Evolutionary conservation across 2,797 vertebrate genomes (phyloP).

Genomic region (Arrhamphus sclerolepis): DNA sequence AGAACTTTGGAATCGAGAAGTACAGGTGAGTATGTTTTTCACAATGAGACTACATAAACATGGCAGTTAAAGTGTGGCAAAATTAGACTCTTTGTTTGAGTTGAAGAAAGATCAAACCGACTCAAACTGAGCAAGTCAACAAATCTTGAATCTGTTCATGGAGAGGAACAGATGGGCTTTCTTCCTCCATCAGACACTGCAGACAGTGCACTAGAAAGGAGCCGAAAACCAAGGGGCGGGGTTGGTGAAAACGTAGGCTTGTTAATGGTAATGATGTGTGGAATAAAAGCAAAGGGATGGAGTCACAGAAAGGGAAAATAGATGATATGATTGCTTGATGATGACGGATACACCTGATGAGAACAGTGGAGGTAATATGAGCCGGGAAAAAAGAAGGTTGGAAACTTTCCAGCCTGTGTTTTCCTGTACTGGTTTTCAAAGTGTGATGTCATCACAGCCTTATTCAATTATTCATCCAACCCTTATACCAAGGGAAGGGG

Average conservation of each 20-base stretch:
- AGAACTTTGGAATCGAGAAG: conserved; percentile 78
- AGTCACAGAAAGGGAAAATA: conserved; percentile 52
- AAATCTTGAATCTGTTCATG: not conserved
- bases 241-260: conserved; percentile 32
- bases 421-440: conserved; percentile 57
- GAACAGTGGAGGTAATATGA: conserved; percentile 47
- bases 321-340: conserved; percentile 40
- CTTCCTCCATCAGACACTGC: conserved; percentile 24
- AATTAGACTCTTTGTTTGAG: too few relatives aligned
- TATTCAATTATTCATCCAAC: conserved; percentile 81
- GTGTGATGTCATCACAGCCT: conserved; percentile 77
- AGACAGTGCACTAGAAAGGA: conserved; percentile 17
- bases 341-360: conserved; percentile 30
- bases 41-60: not conserved
- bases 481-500: conserved; percentile 43
- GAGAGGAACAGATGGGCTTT: conserved; percentile 31
- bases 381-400: conserved; percentile 46
- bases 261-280: conserved; percentile 41
- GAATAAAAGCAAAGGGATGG: conserved; percentile 32
- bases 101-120: too few relatives aligned
- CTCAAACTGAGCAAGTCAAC: too few relatives aligned
- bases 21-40: conserved; percentile 70
- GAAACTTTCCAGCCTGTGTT: conserved; percentile 64
- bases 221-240: conserved; percentile 22
- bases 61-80: not conserved